phyloP scores from a whole-genome alignment of 2,113 vertebrate genomes.

The Haemorhous mexicanus region DNA sequence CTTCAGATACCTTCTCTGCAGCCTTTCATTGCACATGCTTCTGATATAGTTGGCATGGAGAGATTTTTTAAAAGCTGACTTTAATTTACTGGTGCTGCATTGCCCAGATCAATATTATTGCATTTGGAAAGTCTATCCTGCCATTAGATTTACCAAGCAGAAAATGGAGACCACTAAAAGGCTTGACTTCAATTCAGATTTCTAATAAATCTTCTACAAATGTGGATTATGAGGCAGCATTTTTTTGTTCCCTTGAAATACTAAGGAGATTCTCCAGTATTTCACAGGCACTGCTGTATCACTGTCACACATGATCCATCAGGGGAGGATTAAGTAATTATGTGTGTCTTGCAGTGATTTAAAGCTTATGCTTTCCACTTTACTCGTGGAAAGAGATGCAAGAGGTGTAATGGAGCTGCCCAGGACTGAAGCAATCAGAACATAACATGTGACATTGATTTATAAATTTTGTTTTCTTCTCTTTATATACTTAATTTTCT shows the following conservation, averaged over 20 bases:
- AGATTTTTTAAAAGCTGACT: neutral
- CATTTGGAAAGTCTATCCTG: neutral
- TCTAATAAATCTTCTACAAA: constrained; percentile 16
- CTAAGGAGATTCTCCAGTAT: neutral
- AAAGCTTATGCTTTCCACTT: neutral
- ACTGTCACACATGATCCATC: neutral
- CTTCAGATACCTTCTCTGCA: neutral
- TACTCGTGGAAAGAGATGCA: neutral
- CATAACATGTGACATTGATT: neutral
- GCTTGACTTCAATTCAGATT: neutral
- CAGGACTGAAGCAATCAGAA: neutral
- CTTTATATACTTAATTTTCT: neutral
- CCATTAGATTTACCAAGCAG: constrained; percentile 28
- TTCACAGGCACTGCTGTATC: neutral
- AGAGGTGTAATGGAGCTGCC: neutral
- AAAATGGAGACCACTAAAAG: constrained; percentile 7
- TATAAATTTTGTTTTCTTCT: neutral
- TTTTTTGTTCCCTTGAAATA: neutral
- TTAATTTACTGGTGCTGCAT: constrained; percentile 32
- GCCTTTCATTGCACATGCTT: neutral
- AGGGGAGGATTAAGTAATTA: neutral
- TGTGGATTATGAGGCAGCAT: neutral
- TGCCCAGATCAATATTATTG: constrained; percentile 11
- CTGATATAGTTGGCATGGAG: neutral
- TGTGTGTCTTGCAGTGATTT: neutral